phyloP scores from a whole-genome alignment of 1,140 invertebrate species.

The Drosophila rhopaloa region DNA sequence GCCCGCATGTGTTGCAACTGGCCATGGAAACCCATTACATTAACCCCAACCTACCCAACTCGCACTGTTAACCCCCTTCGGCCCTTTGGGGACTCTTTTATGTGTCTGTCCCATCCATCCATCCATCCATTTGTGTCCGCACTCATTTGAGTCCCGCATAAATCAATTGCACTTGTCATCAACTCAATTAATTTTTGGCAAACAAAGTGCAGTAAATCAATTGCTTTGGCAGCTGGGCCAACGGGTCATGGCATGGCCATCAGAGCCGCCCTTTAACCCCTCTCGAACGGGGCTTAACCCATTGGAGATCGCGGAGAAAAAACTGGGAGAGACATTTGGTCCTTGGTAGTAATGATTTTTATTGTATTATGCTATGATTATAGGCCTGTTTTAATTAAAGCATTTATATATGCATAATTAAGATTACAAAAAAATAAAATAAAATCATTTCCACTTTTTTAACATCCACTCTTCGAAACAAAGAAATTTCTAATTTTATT shows the following conservation, averaged over 20 bases:
- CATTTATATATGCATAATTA: no score
- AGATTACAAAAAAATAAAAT: no score
- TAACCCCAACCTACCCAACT: not conserved
- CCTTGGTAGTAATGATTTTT: no score
- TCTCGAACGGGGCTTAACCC: slow-evolving; percentile 10
- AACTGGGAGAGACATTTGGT: not conserved
- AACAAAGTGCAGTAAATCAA: slow-evolving; percentile 85
- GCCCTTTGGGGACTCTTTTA: slow-evolving; percentile 19
- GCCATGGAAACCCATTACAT: slow-evolving; percentile 1
- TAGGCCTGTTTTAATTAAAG: no score
- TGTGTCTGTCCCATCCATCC: slow-evolving; percentile 36
- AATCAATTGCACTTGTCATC: slow-evolving; percentile 85
- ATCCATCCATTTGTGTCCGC: slow-evolving; percentile 62
- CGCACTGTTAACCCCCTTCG: not conserved
- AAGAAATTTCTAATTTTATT: no score
- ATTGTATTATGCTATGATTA: no score
- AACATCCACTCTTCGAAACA: no score
- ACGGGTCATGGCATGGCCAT: slow-evolving; percentile 56
- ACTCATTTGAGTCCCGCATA: slow-evolving; percentile 84
- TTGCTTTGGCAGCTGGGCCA: slow-evolving; percentile 84
- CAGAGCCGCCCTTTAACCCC: slow-evolving; percentile 29
- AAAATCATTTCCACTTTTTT: no score
- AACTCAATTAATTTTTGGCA: slow-evolving; percentile 85
- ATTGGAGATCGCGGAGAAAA: not conserved
- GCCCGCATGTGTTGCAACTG: slow-evolving; percentile 27